These are phyloP conservation scores for Colius striatus DNA, from an alignment of 2,113 vertebrate species.

Conservation along the genomic window DNA sequence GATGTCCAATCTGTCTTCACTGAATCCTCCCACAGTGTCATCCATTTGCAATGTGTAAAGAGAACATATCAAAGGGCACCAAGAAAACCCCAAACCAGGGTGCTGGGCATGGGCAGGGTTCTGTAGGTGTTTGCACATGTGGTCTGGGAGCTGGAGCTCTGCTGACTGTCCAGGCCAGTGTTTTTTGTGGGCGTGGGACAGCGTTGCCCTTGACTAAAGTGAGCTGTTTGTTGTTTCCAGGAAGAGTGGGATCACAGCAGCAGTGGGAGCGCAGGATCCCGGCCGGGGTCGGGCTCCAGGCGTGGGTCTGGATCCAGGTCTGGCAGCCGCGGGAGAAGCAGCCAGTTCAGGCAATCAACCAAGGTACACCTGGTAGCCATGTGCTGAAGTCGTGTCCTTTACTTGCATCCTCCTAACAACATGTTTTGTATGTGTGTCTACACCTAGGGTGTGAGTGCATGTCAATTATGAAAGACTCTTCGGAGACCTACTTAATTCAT, in stretches of 20 bases:
- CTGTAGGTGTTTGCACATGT: rapidly evolving
- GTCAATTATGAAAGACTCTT: not conserved
- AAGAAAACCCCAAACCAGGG: not conserved
- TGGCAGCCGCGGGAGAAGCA: constrained; percentile 80
- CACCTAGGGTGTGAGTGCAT: not conserved
- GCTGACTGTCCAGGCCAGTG: rapidly evolving
- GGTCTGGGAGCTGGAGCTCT: not conserved
- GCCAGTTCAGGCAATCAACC: constrained; percentile 76
- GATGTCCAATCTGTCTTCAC: not conserved
- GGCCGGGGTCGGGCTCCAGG: constrained; percentile 78
- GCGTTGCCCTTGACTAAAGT: constrained; percentile 4
- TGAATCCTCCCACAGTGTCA: not conserved
- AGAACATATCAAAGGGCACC: not conserved
- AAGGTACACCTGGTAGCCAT: constrained; percentile 71
- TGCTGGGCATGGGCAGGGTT: not conserved
- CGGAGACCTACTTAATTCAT: not conserved
- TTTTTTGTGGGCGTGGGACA: rapidly evolving
- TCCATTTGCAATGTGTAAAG: not conserved
- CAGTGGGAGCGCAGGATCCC: constrained; percentile 82
- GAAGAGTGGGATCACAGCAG: constrained; percentile 88
- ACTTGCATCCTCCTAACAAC: not conserved
- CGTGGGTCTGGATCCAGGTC: constrained; percentile 81
- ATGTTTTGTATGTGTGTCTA: not conserved
- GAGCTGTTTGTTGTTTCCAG: constrained; percentile 65
- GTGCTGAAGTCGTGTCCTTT: not conserved